phyloP scores from a whole-genome alignment of 2,888 invertebrate species.

The Hedychridium roseum region DNA sequence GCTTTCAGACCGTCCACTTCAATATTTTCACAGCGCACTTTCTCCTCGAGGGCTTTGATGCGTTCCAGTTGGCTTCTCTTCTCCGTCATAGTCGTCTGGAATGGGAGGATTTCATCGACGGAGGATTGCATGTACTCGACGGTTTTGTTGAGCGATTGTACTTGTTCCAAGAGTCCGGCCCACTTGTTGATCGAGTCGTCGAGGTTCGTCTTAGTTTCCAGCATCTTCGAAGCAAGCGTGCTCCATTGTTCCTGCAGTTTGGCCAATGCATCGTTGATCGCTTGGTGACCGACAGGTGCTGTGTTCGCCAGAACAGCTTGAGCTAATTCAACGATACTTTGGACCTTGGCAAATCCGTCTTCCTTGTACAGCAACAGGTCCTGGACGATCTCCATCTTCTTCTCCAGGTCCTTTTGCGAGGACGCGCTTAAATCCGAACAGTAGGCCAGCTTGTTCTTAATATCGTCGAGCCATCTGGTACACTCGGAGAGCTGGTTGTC shows the following conservation, averaged over 20 bases:
- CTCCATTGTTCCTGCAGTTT: slow-evolving; percentile 92
- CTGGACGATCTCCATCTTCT: slow-evolving; percentile 83
- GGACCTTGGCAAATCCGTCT: slow-evolving; percentile 86
- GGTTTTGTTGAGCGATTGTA: slow-evolving; percentile 83
- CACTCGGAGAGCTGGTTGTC: slow-evolving; percentile 82
- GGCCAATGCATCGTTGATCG: slow-evolving; percentile 83
- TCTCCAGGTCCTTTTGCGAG: slow-evolving; percentile 86
- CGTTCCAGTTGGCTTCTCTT: slow-evolving; percentile 87
- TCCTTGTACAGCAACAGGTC: slow-evolving; percentile 91
- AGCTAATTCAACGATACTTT: slow-evolving; percentile 87
- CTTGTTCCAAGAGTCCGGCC: slow-evolving; percentile 89
- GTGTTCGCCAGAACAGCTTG: slow-evolving; percentile 92
- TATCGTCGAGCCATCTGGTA: slow-evolving; percentile 83
- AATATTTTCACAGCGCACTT: slow-evolving; percentile 86
- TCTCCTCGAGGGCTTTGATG: slow-evolving; percentile 86
- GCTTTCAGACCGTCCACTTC: slow-evolving; percentile 86
- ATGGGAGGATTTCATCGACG: slow-evolving; percentile 76
- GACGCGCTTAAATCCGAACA: slow-evolving; percentile 84
- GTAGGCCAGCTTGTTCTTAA: slow-evolving; percentile 84
- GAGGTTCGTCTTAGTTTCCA: slow-evolving; percentile 86
- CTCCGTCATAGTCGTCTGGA: slow-evolving; percentile 83
- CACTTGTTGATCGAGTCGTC: slow-evolving; percentile 92
- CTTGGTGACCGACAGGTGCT: slow-evolving; percentile 85
- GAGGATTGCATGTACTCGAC: slow-evolving; percentile 81
- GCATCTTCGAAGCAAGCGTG: slow-evolving; percentile 83